Base-by-base conservation (phyloP, 1,140 invertebrate species). In the Eumeta japonica region DNA sequence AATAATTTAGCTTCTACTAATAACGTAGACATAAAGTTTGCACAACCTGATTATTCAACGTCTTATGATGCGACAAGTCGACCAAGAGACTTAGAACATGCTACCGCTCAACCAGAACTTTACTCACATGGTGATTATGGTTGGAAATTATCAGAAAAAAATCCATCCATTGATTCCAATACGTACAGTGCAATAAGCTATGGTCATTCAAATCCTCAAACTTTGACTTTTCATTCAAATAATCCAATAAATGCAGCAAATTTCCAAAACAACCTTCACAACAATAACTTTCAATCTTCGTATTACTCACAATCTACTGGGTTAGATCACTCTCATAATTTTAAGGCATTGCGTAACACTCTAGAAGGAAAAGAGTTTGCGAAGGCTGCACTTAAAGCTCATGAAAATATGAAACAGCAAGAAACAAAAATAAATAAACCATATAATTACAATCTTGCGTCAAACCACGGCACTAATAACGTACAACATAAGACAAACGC, bases 121-220 rank as follows among this genome's bases (percentile, higher is more conserved):
- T 76, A 75, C 46, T 72, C 75, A 3, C 62, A 67, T 37, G 70
- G 71, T 28, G 70, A 76, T 43, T 77, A 63, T 48, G 73, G 75
- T 10, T 77, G 75, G 75, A 76, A 71, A 50, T 34, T 76, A 3
- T 43, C 47, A 10, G 61, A 58, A 7, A 75, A 67, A 44, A 77
- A 68, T 37, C 37, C 14, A 7, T 7, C n/a, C n/a, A 24, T 24
- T 24, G 20, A 24, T n/a, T n/a, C n/a, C n/a, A n/a, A n/a, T n/a
- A n/a, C n/a, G n/a, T n/a, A n/a, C n/a, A n/a, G n/a, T n/a, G n/a
- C n/a, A n/a, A n/a, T n/a, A n/a, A 24, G 20, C n/a, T 24, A 24
- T 24, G 20, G 20, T 24, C 20, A 5, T 24, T 7, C 20, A 24
- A 24, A 24, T 24, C 20, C 5, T 7, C 20, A 24, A 5, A 24